These are phyloP conservation scores for Ispidina picta DNA, from an alignment of 2,797 vertebrate species.

Conservation along the genomic window DNA sequence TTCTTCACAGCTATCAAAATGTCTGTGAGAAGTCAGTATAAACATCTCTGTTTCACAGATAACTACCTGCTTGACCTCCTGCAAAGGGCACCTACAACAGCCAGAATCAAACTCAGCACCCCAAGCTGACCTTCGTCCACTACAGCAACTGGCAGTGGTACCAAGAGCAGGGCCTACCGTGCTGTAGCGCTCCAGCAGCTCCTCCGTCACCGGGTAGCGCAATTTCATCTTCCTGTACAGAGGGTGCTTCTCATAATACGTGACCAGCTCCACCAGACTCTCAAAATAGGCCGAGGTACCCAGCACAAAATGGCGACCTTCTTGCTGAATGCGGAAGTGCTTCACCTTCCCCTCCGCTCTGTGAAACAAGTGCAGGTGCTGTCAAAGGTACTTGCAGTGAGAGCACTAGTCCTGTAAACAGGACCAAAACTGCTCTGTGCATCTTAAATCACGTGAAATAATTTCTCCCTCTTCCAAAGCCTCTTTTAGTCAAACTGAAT, in stretches of 20 bases:
- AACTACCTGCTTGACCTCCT: not conserved
- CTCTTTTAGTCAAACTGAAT: not conserved
- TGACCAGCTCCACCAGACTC: slow-evolving; percentile 93
- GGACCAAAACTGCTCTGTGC: not conserved
- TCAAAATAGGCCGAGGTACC: slow-evolving; percentile 94
- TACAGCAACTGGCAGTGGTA: too few relatives aligned
- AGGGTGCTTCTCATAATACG: slow-evolving; percentile 90
- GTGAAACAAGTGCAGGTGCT: not conserved
- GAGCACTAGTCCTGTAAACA: not conserved
- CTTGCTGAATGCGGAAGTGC: slow-evolving; percentile 92
- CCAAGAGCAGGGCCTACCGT: slow-evolving; percentile 72
- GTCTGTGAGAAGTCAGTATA: not conserved
- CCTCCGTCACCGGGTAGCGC: slow-evolving; percentile 92
- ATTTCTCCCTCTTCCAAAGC: not conserved
- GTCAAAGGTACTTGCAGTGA: not conserved
- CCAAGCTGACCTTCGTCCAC: too few relatives aligned
- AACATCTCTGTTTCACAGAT: not conserved
- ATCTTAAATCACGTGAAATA: rapidly evolving
- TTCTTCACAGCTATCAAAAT: not conserved
- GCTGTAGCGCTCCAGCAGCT: slow-evolving; percentile 90
- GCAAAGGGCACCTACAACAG: rapidly evolving
- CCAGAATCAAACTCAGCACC: not conserved
- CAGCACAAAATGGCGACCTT: slow-evolving; percentile 88
- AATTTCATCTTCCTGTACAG: slow-evolving; percentile 95
- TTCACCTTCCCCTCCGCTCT: slow-evolving; percentile 95